These are phyloP conservation scores for Theretra japonica DNA, from an alignment of 2,888 invertebrate genomes.

Conservation along the genomic window DNA sequence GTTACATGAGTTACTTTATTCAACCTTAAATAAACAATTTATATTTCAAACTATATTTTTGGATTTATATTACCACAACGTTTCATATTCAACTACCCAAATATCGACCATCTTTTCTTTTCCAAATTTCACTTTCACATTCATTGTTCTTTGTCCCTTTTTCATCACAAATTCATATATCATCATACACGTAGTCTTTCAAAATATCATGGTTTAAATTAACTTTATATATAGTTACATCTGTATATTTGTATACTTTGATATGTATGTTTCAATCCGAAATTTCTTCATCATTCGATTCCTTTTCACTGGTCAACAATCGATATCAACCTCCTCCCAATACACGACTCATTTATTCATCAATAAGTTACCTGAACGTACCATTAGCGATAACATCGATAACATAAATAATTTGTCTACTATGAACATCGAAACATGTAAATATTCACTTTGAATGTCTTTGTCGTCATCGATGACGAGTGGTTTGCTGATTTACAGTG, in stretches of 20 bases:
- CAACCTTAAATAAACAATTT: constrained; percentile 21
- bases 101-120: neutral
- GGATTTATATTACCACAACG: neutral
- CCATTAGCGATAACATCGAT: constrained; percentile 31
- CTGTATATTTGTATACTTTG: neutral
- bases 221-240: neutral
- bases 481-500: constrained; percentile 61
- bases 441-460: constrained; percentile 34
- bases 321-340: neutral
- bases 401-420: constrained; percentile 46
- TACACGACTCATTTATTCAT: neutral
- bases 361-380: neutral
- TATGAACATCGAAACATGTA: constrained; percentile 36
- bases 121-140: neutral
- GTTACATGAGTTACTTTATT: constrained; percentile 15
- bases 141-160: neutral
- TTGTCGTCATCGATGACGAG: constrained; percentile 24
- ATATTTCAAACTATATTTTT: constrained; percentile 4
- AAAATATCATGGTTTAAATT: neutral
- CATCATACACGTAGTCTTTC: neutral
- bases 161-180: neutral
- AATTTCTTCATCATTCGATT: neutral
- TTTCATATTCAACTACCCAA: constrained; percentile 5
- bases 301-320: neutral
- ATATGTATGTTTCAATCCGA: neutral